Evolutionary conservation across 2,797 vertebrate genomes (phyloP).

Genomic region (Lutjanus argentimaculatus): DNA sequence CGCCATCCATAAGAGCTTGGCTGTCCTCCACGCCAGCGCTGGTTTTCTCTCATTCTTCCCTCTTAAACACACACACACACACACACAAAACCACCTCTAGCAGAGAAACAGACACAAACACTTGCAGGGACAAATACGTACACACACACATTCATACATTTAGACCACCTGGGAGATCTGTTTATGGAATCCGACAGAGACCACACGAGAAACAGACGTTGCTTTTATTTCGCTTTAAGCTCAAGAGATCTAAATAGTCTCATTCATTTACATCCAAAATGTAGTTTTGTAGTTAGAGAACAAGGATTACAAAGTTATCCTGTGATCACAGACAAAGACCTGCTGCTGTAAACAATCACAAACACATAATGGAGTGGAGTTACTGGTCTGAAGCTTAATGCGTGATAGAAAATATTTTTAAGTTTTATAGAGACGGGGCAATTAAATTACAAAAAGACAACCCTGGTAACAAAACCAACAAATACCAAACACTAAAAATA

Average conservation of each 20-base stretch:
- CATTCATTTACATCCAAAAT: conserved; percentile 57
- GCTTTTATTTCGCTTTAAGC: conserved; percentile 70
- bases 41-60: conserved; percentile 78
- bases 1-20: conserved; percentile 71
- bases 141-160: conserved; percentile 26
- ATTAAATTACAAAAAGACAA: conserved; percentile 47
- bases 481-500: conserved; percentile 57
- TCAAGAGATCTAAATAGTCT: conserved; percentile 54
- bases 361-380: conserved; percentile 40
- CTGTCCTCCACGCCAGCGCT: conserved; percentile 74
- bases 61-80: conserved; percentile 49
- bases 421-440: conserved; percentile 36
- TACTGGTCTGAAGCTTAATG: conserved; percentile 20
- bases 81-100: conserved; percentile 30
- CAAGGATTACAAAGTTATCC: conserved; percentile 39
- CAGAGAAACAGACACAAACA: conserved; percentile 41
- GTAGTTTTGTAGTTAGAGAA: conserved; percentile 39
- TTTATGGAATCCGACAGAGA: conserved; percentile 86
- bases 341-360: conserved; percentile 54
- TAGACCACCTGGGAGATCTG: conserved; percentile 91
- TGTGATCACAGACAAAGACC: conserved; percentile 58
- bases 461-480: conserved; percentile 65
- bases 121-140: conserved; percentile 29
- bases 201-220: conserved; percentile 70
- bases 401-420: conserved; percentile 24